These are phyloP conservation scores for Fulica atra DNA, from an alignment of 2,113 vertebrate species.

Conservation along the genomic window DNA sequence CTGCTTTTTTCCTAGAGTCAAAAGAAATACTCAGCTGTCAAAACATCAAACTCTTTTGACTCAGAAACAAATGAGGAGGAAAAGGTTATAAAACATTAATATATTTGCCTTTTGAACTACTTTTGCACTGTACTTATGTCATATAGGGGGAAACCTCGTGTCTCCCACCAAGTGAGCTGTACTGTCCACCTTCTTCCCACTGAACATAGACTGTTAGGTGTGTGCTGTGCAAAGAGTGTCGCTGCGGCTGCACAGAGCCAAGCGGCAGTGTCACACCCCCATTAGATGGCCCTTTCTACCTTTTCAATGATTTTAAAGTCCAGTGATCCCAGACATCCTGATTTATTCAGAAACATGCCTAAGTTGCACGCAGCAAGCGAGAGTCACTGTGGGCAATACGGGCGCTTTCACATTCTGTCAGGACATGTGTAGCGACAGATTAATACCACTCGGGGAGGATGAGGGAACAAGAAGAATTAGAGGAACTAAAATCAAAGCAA, in stretches of 20 bases:
- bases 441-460: neutral
- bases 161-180: neutral
- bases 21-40: slow-evolving; percentile 20
- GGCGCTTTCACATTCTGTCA: neutral
- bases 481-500: neutral
- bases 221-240: neutral
- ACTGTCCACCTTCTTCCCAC: neutral
- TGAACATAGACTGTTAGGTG: neutral
- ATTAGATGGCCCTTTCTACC: neutral
- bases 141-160: slow-evolving; percentile 2
- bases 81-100: neutral
- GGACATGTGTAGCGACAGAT: neutral
- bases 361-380: neutral
- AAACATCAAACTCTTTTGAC: slow-evolving; percentile 35
- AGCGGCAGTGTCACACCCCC: neutral
- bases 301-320: neutral
- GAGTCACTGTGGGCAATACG: neutral
- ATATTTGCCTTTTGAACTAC: slow-evolving; percentile 18
- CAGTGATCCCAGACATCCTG: neutral
- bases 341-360: neutral
- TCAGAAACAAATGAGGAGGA: slow-evolving; percentile 45
- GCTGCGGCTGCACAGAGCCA: neutral
- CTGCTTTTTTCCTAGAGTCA: neutral
- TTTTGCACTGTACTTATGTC: neutral
- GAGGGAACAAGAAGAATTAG: neutral